Base-by-base conservation (phyloP, 2,113 vertebrate genomes). In the Kryptolebias marmoratus region DNA sequence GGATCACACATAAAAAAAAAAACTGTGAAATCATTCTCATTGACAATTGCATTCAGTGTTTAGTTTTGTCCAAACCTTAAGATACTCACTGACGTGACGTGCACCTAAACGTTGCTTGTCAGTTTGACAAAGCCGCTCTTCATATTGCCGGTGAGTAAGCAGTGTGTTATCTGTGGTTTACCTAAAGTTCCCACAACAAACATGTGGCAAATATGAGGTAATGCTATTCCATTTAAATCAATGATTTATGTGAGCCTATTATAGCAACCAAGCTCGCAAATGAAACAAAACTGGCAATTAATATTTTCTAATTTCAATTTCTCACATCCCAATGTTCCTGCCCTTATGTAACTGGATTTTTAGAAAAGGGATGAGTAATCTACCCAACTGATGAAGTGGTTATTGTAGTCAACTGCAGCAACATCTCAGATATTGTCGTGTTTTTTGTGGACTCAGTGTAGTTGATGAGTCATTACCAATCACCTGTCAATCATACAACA, bases 1-100 rank as follows among this genome's bases (percentile, higher is more conserved):
- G 64, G 32, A 82, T 79, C 54, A 61, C 58, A 45, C 58, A 61
- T 12, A 61, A 42, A 44, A 22, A 42, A 42, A 22, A 57, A 57
- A 14, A 1, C 63, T 77, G 56, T 70, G 12, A 11, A 67, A 63
- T 83, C 65, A 47, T 56, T 81, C 70, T 49, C 47, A 63, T 6
- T 57, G 54, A 58, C 77, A 63, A 80, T 64, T 55, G 11, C 55
- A 62, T 36, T 58, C 36, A 50, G 28, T 14, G 9, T 79, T 71
- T 68, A 64, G 48, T 30, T 69, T 58, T 69, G 57, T 64, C 14
- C 57, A 60, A 75, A 62, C 62, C 6, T 63, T 6, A 65, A 50
- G 50, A 31, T 64, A 45, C 14, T 16, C 31, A 42, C 27, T 60
- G 58, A 55, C 32, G 52, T 75, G 28, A 12, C 32, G 53, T 55